These are phyloP conservation scores for Asobara japonica DNA, from an alignment of 1,140 invertebrate species.

Conservation along the genomic window DNA sequence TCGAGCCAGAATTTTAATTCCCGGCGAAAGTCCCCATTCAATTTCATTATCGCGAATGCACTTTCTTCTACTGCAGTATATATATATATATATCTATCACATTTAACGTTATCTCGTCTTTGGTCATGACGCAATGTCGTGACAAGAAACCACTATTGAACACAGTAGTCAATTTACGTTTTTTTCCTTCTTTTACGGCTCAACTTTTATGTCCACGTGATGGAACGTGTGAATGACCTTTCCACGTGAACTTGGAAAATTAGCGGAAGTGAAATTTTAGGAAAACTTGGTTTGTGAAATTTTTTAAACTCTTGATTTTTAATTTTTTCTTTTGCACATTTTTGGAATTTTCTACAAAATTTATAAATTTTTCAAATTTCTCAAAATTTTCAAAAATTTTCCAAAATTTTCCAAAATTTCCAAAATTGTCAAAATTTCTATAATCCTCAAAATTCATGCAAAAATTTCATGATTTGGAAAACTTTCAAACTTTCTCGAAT, in stretches of 20 bases:
- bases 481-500: too few relatives aligned
- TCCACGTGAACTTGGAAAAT: not conserved
- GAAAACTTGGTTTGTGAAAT: not conserved
- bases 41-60: not conserved
- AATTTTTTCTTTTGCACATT: too few relatives aligned
- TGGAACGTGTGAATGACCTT: not conserved
- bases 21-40: too few relatives aligned
- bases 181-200: not conserved
- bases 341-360: too few relatives aligned
- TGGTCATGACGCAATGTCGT: not conserved
- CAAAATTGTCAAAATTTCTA: too few relatives aligned
- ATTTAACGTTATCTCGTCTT: not conserved
- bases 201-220: not conserved
- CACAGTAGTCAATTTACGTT: not conserved
- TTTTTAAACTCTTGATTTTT: not conserved
- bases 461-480: too few relatives aligned
- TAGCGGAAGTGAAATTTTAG: not conserved
- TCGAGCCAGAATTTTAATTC: too few relatives aligned
- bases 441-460: too few relatives aligned
- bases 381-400: too few relatives aligned
- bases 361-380: too few relatives aligned
- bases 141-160: not conserved
- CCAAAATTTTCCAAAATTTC: too few relatives aligned
- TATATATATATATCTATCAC: not conserved
- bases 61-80: not conserved